Conservation (phyloP, 2,888 invertebrate species). For the Lochmaea crataegi region DNA sequence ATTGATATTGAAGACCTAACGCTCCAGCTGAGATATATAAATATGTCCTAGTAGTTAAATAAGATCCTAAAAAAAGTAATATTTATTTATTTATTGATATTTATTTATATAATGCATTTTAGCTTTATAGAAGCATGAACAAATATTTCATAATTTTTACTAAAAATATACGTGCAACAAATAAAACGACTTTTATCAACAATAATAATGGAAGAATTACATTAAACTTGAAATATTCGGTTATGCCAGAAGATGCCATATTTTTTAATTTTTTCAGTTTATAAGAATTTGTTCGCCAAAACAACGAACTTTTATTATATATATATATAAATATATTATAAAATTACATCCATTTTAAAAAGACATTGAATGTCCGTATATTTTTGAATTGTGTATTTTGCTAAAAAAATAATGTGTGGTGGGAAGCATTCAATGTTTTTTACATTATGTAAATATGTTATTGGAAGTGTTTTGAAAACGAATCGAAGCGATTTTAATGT, state of each 20-base stretch:
- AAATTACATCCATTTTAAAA: conserved; percentile 25
- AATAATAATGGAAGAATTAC: neutral
- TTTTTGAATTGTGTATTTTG: conserved; percentile 44
- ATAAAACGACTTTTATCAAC: neutral
- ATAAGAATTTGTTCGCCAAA: conserved; percentile 12
- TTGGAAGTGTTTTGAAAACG: conserved; percentile 18
- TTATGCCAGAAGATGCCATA: neutral
- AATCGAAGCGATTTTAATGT: conserved; percentile 23
- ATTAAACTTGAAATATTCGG: conserved; percentile 2
- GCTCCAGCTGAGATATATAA: conserved; percentile 46
- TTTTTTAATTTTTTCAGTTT: neutral
- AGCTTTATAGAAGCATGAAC: conserved; percentile 6
- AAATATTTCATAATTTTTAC: conserved; percentile 12
- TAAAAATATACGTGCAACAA: neutral
- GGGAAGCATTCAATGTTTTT: conserved; percentile 41
- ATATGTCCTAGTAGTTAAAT: conserved; percentile 26
- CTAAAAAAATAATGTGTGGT: conserved; percentile 26
- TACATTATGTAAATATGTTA: conserved; percentile 23
- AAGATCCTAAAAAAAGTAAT: conserved; percentile 24
- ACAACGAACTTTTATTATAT: conserved; percentile 24
- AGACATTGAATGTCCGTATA: conserved; percentile 45
- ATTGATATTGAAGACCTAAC: conserved; percentile 43
- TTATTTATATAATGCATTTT: conserved; percentile 27
- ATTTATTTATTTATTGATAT: conserved; percentile 32
- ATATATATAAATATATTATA: neutral